Evolutionary conservation across 1,140 invertebrate genomes (phyloP), one percentile per base, ranked within the genome.

Genomic region (Tribolium castaneum): DNA sequence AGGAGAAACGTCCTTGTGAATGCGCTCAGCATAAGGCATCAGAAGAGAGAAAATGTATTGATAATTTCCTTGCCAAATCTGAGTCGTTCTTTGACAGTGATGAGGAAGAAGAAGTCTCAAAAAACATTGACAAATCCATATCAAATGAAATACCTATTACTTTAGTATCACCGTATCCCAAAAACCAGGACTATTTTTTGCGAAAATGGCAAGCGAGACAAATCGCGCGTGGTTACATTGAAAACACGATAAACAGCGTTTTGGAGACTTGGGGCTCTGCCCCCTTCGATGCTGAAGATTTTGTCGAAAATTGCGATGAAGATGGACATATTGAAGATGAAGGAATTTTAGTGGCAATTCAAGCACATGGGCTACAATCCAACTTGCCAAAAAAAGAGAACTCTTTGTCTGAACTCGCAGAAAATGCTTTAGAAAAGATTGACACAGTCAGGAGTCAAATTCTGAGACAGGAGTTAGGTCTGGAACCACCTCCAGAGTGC

Each of bases 171-270:
- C 78, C 81, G 0, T 80, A 80, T 35, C 79, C 45, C 6, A 84
- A 80, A 71, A 83, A 80, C 79, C 88, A 90, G 78, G 89, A 90
- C 77, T 87, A 89, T 79, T 89, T 88, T 81, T 87, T 90, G 82
- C 85, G 86, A 19, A 86, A 89, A 82, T 94, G 92, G 92, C 93
- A 94, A 83, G 90, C 90, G 10, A 90, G 89, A 87, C 92, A 94
- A 87, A 88, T 92, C 76, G 91, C 90, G 1, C 92, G 91, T 86
- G 91, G 92, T 66, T 92, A 90, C 85, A 88, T 94, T 35, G 93
- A 94, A 80, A 94, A 94, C 86, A 91, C 90, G 12, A 92, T 94
- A 75, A 94, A 94, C 80, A 88, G 88, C 80, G 89, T 93, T 14
- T 82, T 93, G 51, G 92, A 93, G 83, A 89, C 89, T 45, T 92